phyloP scores from a whole-genome alignment of 1,140 invertebrate genomes.

The Brachionus sp. region DNA sequence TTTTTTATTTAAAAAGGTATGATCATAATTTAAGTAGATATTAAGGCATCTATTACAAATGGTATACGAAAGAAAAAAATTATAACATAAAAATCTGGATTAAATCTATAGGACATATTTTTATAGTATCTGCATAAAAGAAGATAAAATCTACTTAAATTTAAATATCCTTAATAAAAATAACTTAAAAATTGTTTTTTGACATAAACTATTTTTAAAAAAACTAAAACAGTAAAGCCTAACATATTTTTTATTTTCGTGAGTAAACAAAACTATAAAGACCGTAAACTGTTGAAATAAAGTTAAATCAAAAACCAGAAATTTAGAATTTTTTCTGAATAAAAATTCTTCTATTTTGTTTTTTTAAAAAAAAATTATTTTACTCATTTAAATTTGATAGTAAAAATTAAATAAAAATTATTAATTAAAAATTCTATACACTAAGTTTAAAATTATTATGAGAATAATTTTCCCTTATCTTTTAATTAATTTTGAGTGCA shows the following conservation, averaged over 20 bases:
- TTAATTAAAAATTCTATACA: too few species aligned
- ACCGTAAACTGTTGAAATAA: not conserved
- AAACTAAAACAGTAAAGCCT: not conserved
- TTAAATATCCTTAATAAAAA: not conserved
- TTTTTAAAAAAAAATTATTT: not conserved
- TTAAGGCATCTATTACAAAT: not conserved
- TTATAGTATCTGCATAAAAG: not conserved
- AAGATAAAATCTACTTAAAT: not conserved
- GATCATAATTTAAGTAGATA: not conserved
- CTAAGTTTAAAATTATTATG: too few species aligned
- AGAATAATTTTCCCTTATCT: too few species aligned
- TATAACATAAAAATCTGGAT: not conserved
- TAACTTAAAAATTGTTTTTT: not conserved
- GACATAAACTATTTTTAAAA: not conserved
- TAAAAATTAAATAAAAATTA: too few species aligned
- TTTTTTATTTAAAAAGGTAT: not conserved
- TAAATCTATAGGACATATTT: not conserved
- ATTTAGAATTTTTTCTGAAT: not conserved
- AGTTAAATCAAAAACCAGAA: not conserved
- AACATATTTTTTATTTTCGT: not conserved
- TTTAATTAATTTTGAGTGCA: too few species aligned
- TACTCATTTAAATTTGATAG: not conserved
- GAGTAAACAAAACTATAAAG: not conserved
- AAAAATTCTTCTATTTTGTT: not conserved
- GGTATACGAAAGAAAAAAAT: too few species aligned